Evolutionary conservation across 2,888 invertebrate species (phyloP).

Genomic region (Yponomeuta cagnagella): DNA sequence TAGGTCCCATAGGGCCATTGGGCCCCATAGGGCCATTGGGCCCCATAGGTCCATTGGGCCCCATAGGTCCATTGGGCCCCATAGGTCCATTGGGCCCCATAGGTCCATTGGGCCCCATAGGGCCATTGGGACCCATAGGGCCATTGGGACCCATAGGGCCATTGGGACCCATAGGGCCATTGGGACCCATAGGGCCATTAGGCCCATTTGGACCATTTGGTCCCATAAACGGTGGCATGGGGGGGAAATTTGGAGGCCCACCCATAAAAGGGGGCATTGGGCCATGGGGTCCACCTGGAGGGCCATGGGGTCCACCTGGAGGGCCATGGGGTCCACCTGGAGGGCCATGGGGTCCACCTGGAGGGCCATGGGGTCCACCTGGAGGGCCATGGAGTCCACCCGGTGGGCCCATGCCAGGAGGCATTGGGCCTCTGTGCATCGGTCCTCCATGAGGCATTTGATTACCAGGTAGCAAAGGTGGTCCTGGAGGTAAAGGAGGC

Average conservation of each 20-base stretch:
- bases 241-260: slow-evolving; percentile 50
- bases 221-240: slow-evolving; percentile 61
- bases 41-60: slow-evolving; percentile 32
- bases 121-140: slow-evolving; percentile 47
- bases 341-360: slow-evolving; percentile 13
- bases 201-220: slow-evolving; percentile 50
- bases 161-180: slow-evolving; percentile 38
- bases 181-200: slow-evolving; percentile 36
- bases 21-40: slow-evolving; percentile 32
- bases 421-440: slow-evolving; percentile 16
- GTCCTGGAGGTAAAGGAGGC: slow-evolving; percentile 14
- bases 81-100: slow-evolving; percentile 48
- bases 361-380: neutral
- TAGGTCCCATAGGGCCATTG: slow-evolving; percentile 40
- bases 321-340: neutral
- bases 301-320: slow-evolving; percentile 1
- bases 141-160: slow-evolving; percentile 47
- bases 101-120: slow-evolving; percentile 46
- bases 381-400: neutral
- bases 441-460: slow-evolving; percentile 6
- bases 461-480: slow-evolving; percentile 21
- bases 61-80: slow-evolving; percentile 33
- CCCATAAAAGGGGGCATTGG: slow-evolving; percentile 47
- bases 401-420: slow-evolving; percentile 14
- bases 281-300: slow-evolving; percentile 17